phyloP scores from a whole-genome alignment of 2,888 invertebrate genomes.

The Bhutanitis thaidina region DNA sequence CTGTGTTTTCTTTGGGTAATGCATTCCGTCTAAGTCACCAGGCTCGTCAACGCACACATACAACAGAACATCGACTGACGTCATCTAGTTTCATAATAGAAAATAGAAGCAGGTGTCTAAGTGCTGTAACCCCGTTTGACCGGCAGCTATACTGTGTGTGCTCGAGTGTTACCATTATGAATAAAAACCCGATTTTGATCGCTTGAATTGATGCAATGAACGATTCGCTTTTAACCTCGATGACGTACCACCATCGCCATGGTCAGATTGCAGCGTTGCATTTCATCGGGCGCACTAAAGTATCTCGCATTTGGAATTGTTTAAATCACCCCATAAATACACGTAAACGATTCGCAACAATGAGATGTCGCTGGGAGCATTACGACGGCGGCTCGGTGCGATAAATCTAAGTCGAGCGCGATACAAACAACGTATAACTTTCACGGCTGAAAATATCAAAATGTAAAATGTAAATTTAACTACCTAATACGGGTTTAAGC shows the following conservation, averaged over 20 bases:
- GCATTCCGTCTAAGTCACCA: no score
- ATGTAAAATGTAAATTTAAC: slow-evolving; percentile 77
- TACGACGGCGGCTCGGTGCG: slow-evolving; percentile 37
- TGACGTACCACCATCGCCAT: not conserved
- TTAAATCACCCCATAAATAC: slow-evolving; percentile 70
- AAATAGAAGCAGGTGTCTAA: no score
- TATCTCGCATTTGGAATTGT: slow-evolving; percentile 58
- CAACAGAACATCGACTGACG: no score
- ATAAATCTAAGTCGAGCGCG: slow-evolving; percentile 57
- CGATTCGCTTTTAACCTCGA: no score
- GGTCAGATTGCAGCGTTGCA: slow-evolving; percentile 21
- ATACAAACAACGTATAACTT: slow-evolving; percentile 63
- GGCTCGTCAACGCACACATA: no score
- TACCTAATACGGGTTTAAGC: slow-evolving; percentile 71
- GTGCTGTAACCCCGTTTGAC: no score
- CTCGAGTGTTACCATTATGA: no score
- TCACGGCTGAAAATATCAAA: slow-evolving; percentile 76
- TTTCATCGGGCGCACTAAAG: slow-evolving; percentile 49
- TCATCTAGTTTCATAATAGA: no score
- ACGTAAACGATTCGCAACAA: slow-evolving; percentile 63
- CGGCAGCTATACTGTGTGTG: no score
- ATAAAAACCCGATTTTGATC: no score
- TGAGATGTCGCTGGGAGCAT: slow-evolving; percentile 47
- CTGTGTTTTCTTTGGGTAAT: no score
- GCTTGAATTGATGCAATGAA: not conserved